Base-by-base conservation (phyloP, 2,797 vertebrate species). In the Sternarchorhynchus goeldii region DNA sequence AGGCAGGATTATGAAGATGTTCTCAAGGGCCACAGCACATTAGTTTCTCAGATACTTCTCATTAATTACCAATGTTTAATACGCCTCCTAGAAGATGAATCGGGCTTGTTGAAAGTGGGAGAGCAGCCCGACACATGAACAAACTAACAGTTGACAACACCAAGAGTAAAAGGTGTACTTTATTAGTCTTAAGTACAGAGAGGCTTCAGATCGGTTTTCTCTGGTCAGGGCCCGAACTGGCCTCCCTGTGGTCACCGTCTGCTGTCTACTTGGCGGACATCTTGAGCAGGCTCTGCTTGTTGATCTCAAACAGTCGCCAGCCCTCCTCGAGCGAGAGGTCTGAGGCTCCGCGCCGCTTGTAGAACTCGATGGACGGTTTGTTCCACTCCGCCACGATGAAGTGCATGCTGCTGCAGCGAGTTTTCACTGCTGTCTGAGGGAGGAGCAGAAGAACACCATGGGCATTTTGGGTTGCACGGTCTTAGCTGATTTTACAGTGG, bases 351-450 rank as follows among this genome's bases (percentile, higher is more conserved):
- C 63, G 67, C 10, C 82, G 88, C 83, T 86, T 92, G 50, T 92
- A 92, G 81, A 93, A 91, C 73, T 93, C 89, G 4, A 87, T 90
- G 41, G 93, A 92, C 17, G 87, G 73, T 59, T 91, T 88, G 86
- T 94, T 95, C 92, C 92, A 92, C 84, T 91, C 90, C 36, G 91
- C 88, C 0, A 91, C 91, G 18, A 94, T 91, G 83, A 94, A 93
- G 80, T 95, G 92, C 93, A 96, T 94, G 82, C 92, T 88, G 36
- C 91, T 93, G 72, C 94, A 94, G 14, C 92, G 88, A 18, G 84
- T 92, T 84, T 85, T 92, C 58, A 95, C 90, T 3, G 94, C 93
- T 5, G 84, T 94, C 95, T 95, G 79, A 0, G 17, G n/a, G 14
- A 32, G 5, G 41, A 36, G 79, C 57, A 50, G 6, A 8, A 25